Base-by-base conservation (phyloP, 2,888 invertebrate genomes). In the Pollenia labialis region DNA sequence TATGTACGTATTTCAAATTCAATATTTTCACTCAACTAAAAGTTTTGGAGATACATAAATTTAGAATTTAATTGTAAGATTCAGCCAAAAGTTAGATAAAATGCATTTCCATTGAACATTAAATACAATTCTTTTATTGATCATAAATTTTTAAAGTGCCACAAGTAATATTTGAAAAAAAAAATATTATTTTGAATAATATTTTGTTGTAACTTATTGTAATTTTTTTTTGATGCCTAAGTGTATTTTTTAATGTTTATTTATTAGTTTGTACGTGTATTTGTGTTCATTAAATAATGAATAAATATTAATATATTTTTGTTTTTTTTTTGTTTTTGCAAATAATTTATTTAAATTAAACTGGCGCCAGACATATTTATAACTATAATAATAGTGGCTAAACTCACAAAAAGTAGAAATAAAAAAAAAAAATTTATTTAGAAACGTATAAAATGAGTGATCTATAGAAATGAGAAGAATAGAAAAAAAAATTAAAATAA, bases 321-420 rank as follows among this genome's bases (percentile, higher is more conserved):
- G 1, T 74, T 71, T 71, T 23, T 23, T 23, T 23, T 74, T 71
- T 71, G 46, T 64, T 62, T 81, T 69, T 64, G 56, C 54, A 81
- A 81, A 72, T 74, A 48, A 81, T 81, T 62, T 81, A 71, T 71
- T 81, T 76, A 76, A 85, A 85, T 85, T 81, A 72, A 71, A 76
- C 71, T 81, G 81, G 85, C 85, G 85, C 85, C 81, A 85, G 76
- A 69, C 62, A 74, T 80, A 56, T 85, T 69, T 71, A 80, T 80
- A 85, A 85, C 80, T 77, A 83, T 12, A 71, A 50, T 62, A 71
- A 50, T 62, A 71, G 69, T 62, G 62, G 82, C 62, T 77, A 76
- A 83, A 76, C 54, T 71, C 54, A 77, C 74, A 68, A 68, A 68
- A 71, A 54, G 16, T 74, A 81, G 4, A 66, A 66, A 60, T n/a